These are phyloP conservation scores for Betta splendens DNA, from an alignment of 2,797 vertebrate genomes.

Conservation along the genomic window DNA sequence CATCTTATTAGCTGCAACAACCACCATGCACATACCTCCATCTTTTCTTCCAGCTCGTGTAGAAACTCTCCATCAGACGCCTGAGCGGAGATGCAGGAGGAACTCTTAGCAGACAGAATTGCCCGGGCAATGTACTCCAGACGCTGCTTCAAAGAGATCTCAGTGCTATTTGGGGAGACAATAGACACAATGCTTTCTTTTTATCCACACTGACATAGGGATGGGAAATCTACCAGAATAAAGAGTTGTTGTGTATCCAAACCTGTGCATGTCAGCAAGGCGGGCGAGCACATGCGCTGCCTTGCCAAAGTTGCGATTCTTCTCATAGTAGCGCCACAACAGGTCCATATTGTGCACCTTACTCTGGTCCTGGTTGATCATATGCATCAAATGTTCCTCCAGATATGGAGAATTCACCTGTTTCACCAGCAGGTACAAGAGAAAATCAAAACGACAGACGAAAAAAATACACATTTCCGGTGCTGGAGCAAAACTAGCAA, in stretches of 20 bases:
- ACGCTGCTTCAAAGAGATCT: constrained; percentile 94
- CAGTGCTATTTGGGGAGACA: constrained; percentile 82
- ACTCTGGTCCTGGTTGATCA: constrained; percentile 96
- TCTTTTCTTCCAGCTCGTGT: constrained; percentile 97
- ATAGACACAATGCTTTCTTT: background rate
- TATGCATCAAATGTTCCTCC: constrained; percentile 93
- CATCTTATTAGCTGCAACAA: background rate
- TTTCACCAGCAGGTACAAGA: background rate
- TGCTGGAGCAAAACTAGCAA: background rate
- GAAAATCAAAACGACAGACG: background rate
- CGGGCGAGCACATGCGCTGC: constrained; percentile 93
- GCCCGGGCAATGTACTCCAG: constrained; percentile 96
- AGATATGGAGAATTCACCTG: constrained; percentile 95
- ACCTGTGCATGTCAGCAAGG: constrained; percentile 96
- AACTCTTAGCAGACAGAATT: constrained; percentile 97
- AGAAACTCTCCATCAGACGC: constrained; percentile 97
- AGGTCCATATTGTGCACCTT: constrained; percentile 98
- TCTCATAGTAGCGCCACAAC: constrained; percentile 97
- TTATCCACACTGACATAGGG: background rate
- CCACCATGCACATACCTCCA: constrained; percentile 87
- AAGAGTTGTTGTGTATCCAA: background rate
- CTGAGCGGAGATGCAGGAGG: constrained; percentile 89
- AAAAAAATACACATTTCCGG: too few relatives aligned
- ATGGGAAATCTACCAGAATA: background rate
- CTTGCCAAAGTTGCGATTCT: constrained; percentile 93